These are phyloP conservation scores for Zosterops pallidus DNA, from an alignment of 2,113 vertebrate species.

Conservation along the genomic window DNA sequence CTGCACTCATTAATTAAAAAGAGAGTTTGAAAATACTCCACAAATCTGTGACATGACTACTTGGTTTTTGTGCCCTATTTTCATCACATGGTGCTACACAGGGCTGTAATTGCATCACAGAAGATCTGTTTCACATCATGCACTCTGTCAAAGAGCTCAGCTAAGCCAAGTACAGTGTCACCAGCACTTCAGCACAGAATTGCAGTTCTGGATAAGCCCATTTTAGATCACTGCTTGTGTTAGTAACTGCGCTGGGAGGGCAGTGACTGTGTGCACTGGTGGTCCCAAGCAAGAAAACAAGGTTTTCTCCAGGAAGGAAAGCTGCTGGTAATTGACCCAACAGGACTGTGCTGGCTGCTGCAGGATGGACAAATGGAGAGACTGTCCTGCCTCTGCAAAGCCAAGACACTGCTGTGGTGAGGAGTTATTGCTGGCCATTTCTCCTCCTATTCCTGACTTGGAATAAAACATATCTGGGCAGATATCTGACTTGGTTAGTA, in stretches of 20 bases:
- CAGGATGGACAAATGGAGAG: accelerated
- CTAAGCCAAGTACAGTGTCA: not conserved
- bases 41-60: not conserved
- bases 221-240: not conserved
- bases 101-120: not conserved
- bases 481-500: not conserved
- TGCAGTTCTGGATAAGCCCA: not conserved
- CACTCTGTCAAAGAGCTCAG: accelerated
- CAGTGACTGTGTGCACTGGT: accelerated
- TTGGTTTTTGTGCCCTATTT: not conserved
- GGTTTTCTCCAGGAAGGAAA: not conserved
- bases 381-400: not conserved
- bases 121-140: not conserved
- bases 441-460: not conserved
- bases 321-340: not conserved
- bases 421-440: not conserved
- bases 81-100: not conserved
- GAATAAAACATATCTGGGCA: not conserved
- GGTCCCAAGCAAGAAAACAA: not conserved
- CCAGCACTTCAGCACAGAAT: not conserved
- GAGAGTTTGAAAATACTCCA: not conserved
- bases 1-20: not conserved
- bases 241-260: not conserved
- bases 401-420: accelerated
- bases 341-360: not conserved